phyloP scores from a whole-genome alignment of 2,797 vertebrate species.

The Tolypeutes matacus region DNA sequence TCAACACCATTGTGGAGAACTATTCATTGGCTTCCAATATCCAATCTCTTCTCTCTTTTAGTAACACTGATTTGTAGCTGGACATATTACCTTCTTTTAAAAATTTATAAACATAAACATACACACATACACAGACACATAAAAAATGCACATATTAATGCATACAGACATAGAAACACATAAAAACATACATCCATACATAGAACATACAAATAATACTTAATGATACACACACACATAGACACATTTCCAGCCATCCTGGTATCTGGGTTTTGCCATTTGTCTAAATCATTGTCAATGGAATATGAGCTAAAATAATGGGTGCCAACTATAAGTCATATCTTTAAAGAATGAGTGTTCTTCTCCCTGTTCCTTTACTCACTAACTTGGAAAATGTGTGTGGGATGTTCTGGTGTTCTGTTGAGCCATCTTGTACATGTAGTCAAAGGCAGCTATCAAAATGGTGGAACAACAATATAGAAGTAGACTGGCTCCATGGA shows the following conservation, averaged over 20 bases:
- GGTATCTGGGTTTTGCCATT: neutral
- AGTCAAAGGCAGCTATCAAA: neutral
- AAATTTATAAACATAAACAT: neutral
- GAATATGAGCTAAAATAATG: neutral
- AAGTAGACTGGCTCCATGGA: neutral
- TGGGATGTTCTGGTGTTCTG: neutral
- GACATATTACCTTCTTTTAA: neutral
- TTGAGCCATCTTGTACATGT: neutral
- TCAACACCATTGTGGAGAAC: too few species aligned
- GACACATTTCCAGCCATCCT: neutral
- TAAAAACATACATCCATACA: neutral
- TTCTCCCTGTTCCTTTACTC: neutral
- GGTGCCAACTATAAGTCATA: neutral
- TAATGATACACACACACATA: neutral
- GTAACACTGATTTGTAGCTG: neutral
- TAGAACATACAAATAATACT: too few species aligned
- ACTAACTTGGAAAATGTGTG: neutral
- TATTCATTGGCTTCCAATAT: too few species aligned
- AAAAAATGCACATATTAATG: neutral
- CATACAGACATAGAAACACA: too few species aligned
- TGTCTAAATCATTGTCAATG: neutral
- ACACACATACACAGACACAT: neutral
- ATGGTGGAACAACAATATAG: neutral
- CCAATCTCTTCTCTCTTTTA: too few species aligned
- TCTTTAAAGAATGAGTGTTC: rapidly evolving